Conservation (phyloP, 2,797 vertebrate genomes). For the Chelon auratus region DNA sequence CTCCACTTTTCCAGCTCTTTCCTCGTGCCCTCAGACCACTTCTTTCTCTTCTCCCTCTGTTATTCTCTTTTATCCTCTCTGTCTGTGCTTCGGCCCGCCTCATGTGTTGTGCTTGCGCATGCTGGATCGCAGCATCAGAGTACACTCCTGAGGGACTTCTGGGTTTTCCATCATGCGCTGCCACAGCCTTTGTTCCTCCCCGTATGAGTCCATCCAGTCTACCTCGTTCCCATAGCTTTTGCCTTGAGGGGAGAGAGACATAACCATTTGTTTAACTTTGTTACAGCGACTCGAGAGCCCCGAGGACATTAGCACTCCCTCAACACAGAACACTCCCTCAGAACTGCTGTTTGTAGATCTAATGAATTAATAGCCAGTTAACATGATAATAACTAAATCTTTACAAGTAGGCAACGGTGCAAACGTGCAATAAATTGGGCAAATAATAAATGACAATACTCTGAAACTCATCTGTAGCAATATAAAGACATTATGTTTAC, state of each 20-base stretch:
- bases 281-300: conserved; percentile 6
- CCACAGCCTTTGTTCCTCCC: conserved; percentile 94
- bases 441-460: neutral
- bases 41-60: conserved; percentile 11
- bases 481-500: neutral
- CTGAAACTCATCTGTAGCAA: neutral
- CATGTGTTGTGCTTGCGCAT: conserved; percentile 89
- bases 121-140: conserved; percentile 94
- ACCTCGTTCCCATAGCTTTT: conserved; percentile 92
- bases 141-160: conserved; percentile 90
- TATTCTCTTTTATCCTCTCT: conserved; percentile 19
- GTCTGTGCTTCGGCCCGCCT: conserved; percentile 50
- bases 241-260: conserved; percentile 78
- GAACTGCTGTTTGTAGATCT: neutral
- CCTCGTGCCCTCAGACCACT: conserved; percentile 9
- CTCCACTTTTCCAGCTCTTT: conserved; percentile 26
- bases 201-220: conserved; percentile 96
- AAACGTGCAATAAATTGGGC: too few species aligned
- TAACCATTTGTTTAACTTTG: conserved; percentile 34
- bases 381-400: too few species aligned
- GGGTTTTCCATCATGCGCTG: conserved; percentile 94
- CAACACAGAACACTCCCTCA: neutral
- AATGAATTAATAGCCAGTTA: neutral
- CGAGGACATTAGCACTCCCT: conserved; percentile 7
- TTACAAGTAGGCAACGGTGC: too few species aligned